Conservation (phyloP, 2,113 vertebrate species). For the Cnemophilus loriae region DNA sequence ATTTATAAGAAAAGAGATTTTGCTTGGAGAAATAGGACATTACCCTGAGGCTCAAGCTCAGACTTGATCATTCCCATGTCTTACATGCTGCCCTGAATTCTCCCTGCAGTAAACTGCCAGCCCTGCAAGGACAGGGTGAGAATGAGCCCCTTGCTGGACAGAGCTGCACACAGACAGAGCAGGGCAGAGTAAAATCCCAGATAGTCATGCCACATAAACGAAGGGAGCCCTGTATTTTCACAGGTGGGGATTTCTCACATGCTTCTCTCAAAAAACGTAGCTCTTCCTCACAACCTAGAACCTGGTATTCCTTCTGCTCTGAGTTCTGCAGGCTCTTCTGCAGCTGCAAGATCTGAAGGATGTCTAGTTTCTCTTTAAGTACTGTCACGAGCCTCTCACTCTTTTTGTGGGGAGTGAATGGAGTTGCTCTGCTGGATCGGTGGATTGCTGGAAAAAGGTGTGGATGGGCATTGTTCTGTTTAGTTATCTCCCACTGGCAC, state of each 20-base stretch:
- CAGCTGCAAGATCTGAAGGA: neutral
- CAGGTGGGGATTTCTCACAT: neutral
- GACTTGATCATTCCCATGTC: neutral
- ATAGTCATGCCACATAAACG: neutral
- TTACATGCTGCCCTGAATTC: neutral
- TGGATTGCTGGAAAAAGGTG: neutral
- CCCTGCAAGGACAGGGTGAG: neutral
- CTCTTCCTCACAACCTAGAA: neutral
- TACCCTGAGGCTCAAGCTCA: neutral
- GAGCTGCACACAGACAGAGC: neutral
- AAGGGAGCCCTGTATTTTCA: neutral
- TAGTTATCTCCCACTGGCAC: neutral
- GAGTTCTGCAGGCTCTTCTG: neutral
- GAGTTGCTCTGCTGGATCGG: neutral
- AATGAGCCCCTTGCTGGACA: neutral
- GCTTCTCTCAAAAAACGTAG: neutral
- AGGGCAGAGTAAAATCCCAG: neutral
- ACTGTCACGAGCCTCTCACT: neutral
- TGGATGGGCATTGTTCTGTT: neutral
- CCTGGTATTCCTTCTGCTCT: neutral
- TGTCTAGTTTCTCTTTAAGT: neutral
- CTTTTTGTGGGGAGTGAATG: neutral
- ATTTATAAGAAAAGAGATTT: conserved; percentile 43
- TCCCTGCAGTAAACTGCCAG: neutral
- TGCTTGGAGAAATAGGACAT: conserved; percentile 39